Percentiles rank a stretch among this genome's conserved stretches.
These are phyloP conservation scores for Chaetorhynchus papuensis DNA, from an alignment of 2,113 vertebrate species.

Conservation along the genomic window DNA sequence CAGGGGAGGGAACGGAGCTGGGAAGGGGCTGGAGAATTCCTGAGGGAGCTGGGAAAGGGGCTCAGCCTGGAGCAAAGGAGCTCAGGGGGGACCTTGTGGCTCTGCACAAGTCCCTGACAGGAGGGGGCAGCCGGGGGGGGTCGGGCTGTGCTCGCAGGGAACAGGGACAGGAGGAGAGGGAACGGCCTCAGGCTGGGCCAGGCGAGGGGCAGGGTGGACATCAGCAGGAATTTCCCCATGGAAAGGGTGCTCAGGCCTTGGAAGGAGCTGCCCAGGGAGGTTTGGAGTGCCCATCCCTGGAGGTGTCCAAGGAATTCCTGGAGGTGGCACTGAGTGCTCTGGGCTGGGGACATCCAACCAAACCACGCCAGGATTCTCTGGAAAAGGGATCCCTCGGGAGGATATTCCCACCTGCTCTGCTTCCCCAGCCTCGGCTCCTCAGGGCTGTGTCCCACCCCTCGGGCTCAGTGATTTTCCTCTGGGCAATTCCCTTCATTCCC, in stretches of 20 bases:
- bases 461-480: no score
- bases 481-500: no score
- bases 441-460: no score
- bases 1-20: no score
- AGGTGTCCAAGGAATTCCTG: background rate
- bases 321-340: background rate
- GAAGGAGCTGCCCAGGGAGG: background rate
- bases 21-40: no score
- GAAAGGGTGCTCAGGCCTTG: background rate
- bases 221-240: background rate
- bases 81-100: background rate
- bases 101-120: background rate
- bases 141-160: background rate
- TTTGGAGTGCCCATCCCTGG: background rate
- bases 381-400: no score
- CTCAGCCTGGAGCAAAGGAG: no score
- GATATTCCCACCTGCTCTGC: no score
- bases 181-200: background rate
- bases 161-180: background rate
- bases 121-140: background rate
- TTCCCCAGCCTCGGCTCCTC: no score
- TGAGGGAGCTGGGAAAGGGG: no score
- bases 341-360: background rate
- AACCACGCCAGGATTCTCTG: no score
- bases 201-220: background rate